Base-by-base conservation (phyloP, 2,113 vertebrate genomes). In the Onychostoma macrolepis region DNA sequence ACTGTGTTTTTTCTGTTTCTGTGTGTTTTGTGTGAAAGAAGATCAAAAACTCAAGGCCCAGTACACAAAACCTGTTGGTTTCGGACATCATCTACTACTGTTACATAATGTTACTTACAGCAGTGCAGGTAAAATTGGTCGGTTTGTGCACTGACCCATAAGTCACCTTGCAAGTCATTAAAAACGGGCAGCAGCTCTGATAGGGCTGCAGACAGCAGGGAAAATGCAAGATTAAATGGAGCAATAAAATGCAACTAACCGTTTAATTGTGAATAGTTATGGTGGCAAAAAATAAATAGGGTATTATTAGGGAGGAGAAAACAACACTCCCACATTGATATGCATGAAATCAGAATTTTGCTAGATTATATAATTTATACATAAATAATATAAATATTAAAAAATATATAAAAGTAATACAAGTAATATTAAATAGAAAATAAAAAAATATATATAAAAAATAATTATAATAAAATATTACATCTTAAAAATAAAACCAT, bases 31-130 rank as follows among this genome's bases (percentile, higher is more conserved):
- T 36, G 72, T 13, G 17, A 24, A 56, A 24, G 58, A 61, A 69
- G 28, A 30, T 17, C 7, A 4, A 43, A 26, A 30, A 67, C 13
- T 2, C 21, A 85, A 36, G 48, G 38, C 41, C 30, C 28, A 74
- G 85, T 83, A 83, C 84, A 90, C 85, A 88, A 21, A 56, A 58
- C 28, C 17, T 63, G 58, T 82, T 87, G 58, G 50, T 86, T 89
- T 28, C 84, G 75, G 80, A 65, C 11, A 63, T 81, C 24, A 38
- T 7, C 38, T 65, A 48, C 15, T 28, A 67, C 33, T 26, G 65
- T 85, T 67, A 56, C 61, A 71, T 78, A 82, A 85, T 85, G 12
- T 26, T 67, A 48, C 80, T 30, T 74, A 28, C 53, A 58, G 80
- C 50, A 43, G 36, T 12, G 28, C 45, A 56, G 48, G 71, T 38